Conservation (phyloP, 1,140 invertebrate species). For the Megalonaias nervosa region DNA sequence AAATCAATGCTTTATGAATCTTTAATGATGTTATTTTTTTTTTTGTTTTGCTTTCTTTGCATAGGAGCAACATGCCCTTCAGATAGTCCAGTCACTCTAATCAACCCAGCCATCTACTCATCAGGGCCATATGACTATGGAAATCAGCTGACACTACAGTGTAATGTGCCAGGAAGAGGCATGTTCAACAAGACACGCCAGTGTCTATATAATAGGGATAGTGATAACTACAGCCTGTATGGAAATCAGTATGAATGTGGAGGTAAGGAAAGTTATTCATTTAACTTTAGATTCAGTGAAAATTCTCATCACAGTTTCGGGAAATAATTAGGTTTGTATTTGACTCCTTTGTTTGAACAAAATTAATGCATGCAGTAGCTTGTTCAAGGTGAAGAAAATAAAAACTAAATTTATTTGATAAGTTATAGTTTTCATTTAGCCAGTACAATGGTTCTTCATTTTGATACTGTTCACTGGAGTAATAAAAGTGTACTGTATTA, state of each 20-base stretch:
- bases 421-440: no score
- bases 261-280: constrained; percentile 10
- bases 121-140: constrained; percentile 15
- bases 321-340: not conserved
- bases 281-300: not conserved
- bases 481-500: no score
- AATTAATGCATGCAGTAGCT: no score
- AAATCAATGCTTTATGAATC: no score
- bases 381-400: no score
- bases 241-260: constrained; percentile 35
- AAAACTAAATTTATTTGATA: no score
- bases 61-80: constrained; percentile 6
- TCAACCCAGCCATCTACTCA: not conserved
- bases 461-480: no score
- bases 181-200: constrained; percentile 10
- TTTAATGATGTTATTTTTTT: no score
- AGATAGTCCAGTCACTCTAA: not conserved
- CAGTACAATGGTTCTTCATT: no score
- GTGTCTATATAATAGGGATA: constrained; percentile 21
- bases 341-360: no score
- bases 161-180: not conserved
- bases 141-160: constrained; percentile 3
- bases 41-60: no score
- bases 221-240: constrained; percentile 14
- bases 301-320: not conserved